Percentiles rank a stretch among this genome's conserved stretches.
phyloP scores from a whole-genome alignment of 2,113 vertebrate genomes.

The Heterocephalus glaber region DNA sequence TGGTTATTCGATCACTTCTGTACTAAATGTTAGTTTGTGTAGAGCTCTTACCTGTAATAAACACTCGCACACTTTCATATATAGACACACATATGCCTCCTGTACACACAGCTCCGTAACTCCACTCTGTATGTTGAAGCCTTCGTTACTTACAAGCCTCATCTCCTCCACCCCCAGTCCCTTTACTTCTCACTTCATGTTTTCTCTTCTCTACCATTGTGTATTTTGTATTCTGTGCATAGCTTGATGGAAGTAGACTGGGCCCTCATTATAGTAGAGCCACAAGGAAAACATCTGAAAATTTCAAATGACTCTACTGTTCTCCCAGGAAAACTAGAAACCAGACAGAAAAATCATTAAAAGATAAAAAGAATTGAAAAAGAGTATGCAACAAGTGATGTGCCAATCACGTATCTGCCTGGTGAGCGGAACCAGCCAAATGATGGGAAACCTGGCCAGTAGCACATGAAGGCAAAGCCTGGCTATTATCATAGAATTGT shows the following conservation, averaged over 20 bases:
- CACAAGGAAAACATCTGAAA: slow-evolving; percentile 35
- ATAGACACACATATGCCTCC: neutral
- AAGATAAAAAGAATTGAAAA: slow-evolving; percentile 41
- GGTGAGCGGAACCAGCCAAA: neutral
- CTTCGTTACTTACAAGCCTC: neutral
- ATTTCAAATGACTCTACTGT: slow-evolving; percentile 53
- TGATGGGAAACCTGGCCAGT: neutral
- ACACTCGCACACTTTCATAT: neutral
- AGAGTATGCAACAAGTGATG: neutral
- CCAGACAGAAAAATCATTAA: slow-evolving; percentile 5
- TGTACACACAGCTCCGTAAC: accelerated
- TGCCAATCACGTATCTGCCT: neutral
- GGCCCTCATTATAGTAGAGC: neutral
- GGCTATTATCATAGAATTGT: neutral
- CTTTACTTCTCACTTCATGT: neutral
- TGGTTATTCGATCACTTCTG: neutral
- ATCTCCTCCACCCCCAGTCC: neutral
- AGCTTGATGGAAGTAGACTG: neutral
- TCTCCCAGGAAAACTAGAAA: slow-evolving; percentile 36
- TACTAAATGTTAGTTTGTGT: neutral
- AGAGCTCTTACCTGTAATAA: neutral
- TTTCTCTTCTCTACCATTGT: neutral
- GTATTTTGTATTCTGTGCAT: slow-evolving; percentile 8
- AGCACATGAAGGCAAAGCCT: neutral
- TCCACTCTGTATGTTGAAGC: neutral